phyloP scores from a whole-genome alignment of 2,888 invertebrate species.

The Leptarthrus brevirostris region DNA sequence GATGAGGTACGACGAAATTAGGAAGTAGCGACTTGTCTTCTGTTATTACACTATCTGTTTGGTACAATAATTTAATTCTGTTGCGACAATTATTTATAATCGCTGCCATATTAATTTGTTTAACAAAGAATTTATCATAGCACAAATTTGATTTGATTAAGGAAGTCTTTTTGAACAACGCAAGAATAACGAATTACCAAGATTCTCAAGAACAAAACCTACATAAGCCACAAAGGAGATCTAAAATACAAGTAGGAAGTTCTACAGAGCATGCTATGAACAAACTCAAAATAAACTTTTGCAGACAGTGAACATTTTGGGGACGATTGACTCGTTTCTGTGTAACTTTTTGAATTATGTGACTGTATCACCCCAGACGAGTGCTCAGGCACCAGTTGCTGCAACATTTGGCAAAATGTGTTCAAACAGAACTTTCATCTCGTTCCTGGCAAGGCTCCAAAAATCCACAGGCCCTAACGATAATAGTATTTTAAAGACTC shows the following conservation, averaged over 20 bases:
- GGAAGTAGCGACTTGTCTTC: too few species aligned
- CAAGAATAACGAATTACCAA: too few species aligned
- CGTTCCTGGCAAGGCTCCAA: constrained; percentile 21
- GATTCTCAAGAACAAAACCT: too few species aligned
- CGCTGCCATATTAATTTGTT: too few species aligned
- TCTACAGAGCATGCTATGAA: neutral
- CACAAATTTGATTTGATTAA: too few species aligned
- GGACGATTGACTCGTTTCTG: neutral
- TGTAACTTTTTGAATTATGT: constrained; percentile 1
- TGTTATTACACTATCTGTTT: too few species aligned
- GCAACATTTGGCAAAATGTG: constrained; percentile 11
- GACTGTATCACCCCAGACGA: constrained; percentile 10
- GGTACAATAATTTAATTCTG: too few species aligned
- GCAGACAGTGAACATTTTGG: neutral
- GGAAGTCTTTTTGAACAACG: too few species aligned
- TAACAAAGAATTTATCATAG: too few species aligned
- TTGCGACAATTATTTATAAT: too few species aligned
- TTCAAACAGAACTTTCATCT: constrained; percentile 19
- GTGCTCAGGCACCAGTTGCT: constrained; percentile 39
- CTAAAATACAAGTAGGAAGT: neutral
- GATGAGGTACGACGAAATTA: too few species aligned
- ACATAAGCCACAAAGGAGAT: too few species aligned
- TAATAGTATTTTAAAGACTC: constrained; percentile 22
- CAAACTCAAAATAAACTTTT: neutral
- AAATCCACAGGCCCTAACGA: neutral